Conservation (phyloP, 2,888 invertebrate species). For the Athetis lepigone region DNA sequence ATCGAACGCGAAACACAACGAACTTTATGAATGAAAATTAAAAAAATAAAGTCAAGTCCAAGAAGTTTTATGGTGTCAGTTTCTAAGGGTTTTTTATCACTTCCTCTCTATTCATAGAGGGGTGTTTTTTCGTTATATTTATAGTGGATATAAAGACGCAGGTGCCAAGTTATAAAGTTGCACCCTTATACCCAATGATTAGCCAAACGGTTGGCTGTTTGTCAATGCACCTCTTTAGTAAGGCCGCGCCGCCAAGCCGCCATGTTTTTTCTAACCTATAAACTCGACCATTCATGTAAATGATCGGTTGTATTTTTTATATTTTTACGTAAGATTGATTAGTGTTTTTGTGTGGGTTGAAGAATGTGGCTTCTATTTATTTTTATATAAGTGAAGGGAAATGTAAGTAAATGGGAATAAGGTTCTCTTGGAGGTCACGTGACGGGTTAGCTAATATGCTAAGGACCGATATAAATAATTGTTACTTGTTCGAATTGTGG, state of each 20-base stretch:
- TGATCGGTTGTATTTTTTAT: constrained; percentile 59
- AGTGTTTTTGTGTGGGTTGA: constrained; percentile 41
- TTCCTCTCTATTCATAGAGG: constrained; percentile 82
- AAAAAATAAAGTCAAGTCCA: constrained; percentile 75
- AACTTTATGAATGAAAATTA: constrained; percentile 81
- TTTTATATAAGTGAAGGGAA: constrained; percentile 16
- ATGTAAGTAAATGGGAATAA: constrained; percentile 5
- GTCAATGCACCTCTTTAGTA: constrained; percentile 76
- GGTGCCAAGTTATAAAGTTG: constrained; percentile 84
- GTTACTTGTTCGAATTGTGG: no score
- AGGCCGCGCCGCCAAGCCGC: constrained; percentile 57
- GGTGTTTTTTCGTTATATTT: constrained; percentile 72
- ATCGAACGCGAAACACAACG: constrained; percentile 57
- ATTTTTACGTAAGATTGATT: constrained; percentile 60
- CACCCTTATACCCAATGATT: constrained; percentile 83
- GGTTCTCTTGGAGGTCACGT: background rate
- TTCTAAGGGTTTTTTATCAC: constrained; percentile 81
- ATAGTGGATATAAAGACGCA: constrained; percentile 83
- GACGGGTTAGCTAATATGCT: no score
- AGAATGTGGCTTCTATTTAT: constrained; percentile 46
- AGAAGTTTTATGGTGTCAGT: constrained; percentile 79
- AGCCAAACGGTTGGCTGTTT: constrained; percentile 79
- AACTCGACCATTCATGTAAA: constrained; percentile 64
- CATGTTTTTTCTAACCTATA: constrained; percentile 70
- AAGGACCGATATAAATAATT: no score